These are phyloP conservation scores for Gallirallus australis DNA, from an alignment of 2,797 vertebrate genomes.

Conservation along the genomic window DNA sequence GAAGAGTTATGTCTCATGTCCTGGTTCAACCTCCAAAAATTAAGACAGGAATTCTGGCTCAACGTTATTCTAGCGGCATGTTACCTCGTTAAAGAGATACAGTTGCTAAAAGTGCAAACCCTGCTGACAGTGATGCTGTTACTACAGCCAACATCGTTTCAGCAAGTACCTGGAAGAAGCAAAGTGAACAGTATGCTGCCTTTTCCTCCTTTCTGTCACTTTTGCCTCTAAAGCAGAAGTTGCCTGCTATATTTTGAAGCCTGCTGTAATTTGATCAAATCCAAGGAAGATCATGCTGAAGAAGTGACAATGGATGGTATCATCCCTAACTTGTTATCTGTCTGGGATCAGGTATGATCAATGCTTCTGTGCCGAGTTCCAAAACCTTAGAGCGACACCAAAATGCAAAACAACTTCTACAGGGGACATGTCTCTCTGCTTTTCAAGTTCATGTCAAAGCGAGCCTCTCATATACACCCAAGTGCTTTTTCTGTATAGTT, in stretches of 20 bases:
- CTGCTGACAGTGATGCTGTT: neutral
- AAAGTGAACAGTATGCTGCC: neutral
- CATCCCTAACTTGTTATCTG: neutral
- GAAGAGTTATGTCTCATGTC: neutral
- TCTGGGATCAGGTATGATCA: neutral
- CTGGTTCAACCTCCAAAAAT: neutral
- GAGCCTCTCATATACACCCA: neutral
- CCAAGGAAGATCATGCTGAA: neutral
- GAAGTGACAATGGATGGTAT: neutral
- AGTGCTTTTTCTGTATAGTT: neutral
- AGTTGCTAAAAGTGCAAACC: neutral
- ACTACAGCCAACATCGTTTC: neutral
- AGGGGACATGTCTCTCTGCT: neutral
- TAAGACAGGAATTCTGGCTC: neutral
- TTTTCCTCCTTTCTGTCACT: neutral
- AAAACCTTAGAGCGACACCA: neutral
- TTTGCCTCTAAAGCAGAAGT: neutral
- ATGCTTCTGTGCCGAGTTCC: neutral
- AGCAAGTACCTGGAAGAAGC: neutral
- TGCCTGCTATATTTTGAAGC: neutral
- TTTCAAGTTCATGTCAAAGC: neutral
- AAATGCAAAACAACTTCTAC: neutral
- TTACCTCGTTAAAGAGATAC: neutral
- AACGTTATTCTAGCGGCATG: rapidly evolving
- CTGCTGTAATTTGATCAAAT: constrained; percentile 4